These are phyloP conservation scores for Muscidifurax raptorellus DNA, from an alignment of 1,140 invertebrate genomes.

Conservation along the genomic window DNA sequence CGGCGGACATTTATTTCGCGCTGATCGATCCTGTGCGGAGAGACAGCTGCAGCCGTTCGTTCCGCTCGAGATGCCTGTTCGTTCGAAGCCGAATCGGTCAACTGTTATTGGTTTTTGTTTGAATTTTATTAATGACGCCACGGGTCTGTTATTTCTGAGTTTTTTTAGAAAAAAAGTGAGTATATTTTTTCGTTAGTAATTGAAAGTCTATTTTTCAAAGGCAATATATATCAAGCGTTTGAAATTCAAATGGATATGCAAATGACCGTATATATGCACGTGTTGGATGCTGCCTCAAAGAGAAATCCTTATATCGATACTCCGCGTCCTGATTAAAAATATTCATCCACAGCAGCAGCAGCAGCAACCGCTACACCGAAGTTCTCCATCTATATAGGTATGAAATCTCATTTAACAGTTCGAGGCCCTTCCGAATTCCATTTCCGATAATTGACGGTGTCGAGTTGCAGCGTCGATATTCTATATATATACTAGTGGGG, in stretches of 20 bases:
- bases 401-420: not conserved
- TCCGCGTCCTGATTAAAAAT: not conserved
- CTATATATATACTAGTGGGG: too few relatives aligned
- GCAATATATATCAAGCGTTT: too few relatives aligned
- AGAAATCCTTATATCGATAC: not conserved
- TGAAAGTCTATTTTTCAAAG: too few relatives aligned
- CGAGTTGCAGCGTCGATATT: not conserved
- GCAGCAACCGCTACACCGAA: too few relatives aligned
- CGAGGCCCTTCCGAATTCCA: not conserved
- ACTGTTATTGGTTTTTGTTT: not conserved
- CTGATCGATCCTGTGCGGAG: not conserved
- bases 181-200: too few relatives aligned
- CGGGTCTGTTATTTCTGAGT: not conserved
- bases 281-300: not conserved
- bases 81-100: not conserved
- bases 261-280: too few relatives aligned
- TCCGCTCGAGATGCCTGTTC: too few relatives aligned
- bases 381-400: not conserved
- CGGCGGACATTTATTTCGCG: not conserved
- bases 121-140: not conserved
- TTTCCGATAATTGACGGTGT: conserved; percentile 1
- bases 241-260: too few relatives aligned
- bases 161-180: too few relatives aligned
- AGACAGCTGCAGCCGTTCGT: not conserved
- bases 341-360: not conserved